Evolutionary conservation across 1,140 invertebrate species (phyloP).

Genomic region (Brachionus paranguensis): DNA sequence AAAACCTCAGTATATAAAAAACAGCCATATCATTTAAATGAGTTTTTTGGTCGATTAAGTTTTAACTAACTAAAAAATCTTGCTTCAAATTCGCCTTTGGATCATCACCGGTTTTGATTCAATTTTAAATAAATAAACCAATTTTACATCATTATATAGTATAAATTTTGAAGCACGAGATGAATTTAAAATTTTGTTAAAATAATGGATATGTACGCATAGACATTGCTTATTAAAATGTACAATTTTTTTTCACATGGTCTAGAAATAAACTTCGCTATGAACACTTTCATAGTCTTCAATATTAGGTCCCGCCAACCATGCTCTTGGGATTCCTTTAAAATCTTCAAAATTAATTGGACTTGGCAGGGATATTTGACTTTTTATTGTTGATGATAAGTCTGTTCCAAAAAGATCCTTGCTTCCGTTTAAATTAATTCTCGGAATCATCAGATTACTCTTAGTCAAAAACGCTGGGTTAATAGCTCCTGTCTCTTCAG

Average conservation of each 20-base stretch:
- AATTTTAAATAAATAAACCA: neutral
- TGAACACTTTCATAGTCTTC: neutral
- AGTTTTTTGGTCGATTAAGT: neutral
- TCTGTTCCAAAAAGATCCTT: constrained; percentile 1
- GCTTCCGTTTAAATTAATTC: neutral
- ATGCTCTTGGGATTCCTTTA: constrained; percentile 11
- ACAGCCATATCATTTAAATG: neutral
- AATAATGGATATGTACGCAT: neutral
- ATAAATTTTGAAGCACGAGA: neutral
- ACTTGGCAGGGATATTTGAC: constrained; percentile 5
- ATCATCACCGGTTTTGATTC: constrained; percentile 4
- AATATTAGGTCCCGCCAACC: neutral
- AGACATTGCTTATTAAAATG: neutral
- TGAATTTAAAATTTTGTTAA: neutral
- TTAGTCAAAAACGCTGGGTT: constrained; percentile 3
- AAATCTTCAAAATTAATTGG: neutral
- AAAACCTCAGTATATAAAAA: neutral
- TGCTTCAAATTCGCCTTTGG: neutral
- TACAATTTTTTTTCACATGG: neutral
- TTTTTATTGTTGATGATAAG: neutral
- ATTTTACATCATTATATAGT: neutral
- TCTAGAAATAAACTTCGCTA: neutral
- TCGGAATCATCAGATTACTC: constrained; percentile 5
- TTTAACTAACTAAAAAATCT: neutral
- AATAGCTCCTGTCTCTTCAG: neutral